Evolutionary conservation across 2,113 vertebrate genomes (phyloP), one percentile per base, ranked within the genome.

Genomic region (Brienomyrus brachyistius): DNA sequence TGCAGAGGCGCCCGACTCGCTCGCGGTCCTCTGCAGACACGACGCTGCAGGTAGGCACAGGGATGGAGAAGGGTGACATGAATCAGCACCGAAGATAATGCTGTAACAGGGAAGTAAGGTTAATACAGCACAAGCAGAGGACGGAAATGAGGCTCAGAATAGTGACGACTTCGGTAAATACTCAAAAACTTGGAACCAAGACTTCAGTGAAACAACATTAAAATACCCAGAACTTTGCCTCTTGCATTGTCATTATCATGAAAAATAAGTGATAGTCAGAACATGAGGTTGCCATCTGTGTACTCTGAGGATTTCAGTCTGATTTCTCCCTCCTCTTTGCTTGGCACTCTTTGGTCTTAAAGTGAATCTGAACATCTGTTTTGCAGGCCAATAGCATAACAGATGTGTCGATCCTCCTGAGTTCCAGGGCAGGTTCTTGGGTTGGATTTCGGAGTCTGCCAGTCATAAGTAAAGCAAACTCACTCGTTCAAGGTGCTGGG

Each of bases 1-100:
- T 99, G 91, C 98, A 99, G 88, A 98, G 96, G 23, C 92, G 94
- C 0, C 98, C 98, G 0, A 98, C 77, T 31, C 94, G 93, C 92
- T 98, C 95, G 1, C 97, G 96, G 10, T 98, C 97, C 40, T 94
- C 96, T 15, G 87, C 92, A 0, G 96, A 95, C 90, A 97, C 94
- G 0, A 95, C 90, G 91, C 98, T 99, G 86, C 52, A 62, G 90
- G 83, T 85, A 70, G 48, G 19, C 40, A 88, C 80, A 45, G 6
- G 23, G 13, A 84, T 1, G 52, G 4, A 3, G 6, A 9, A 15
- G 88, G 51, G n/a, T 1, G 70, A 23, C 23, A 45, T 8, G 51
- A 27, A 43, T n/a, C 82, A 62, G 43, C 0, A 62, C n/a, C 7
- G 35, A 43, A 40, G 7, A 40, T 8, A 80, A 62, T 50, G 31